Percentiles rank a stretch among this genome's conserved stretches.
Conservation (phyloP, 2,113 vertebrate genomes). For the Rutilus rutilus region DNA sequence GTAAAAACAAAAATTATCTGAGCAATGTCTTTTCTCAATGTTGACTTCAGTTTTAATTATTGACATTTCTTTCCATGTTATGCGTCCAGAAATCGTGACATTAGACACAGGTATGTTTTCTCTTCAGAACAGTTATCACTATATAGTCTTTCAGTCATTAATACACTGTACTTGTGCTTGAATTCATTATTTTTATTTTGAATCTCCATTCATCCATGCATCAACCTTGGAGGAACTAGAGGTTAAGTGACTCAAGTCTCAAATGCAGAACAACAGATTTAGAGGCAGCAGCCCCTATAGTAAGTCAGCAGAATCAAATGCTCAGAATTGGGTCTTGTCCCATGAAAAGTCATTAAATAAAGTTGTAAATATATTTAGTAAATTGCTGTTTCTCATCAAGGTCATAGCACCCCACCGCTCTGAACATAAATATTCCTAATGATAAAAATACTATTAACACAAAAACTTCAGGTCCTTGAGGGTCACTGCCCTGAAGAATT, state of each 20-base stretch:
- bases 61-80: slow-evolving; percentile 62
- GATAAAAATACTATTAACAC: background rate
- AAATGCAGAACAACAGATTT: background rate
- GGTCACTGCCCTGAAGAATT: no score
- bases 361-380: background rate
- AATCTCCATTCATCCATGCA: slow-evolving; percentile 20
- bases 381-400: background rate
- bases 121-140: slow-evolving; percentile 1
- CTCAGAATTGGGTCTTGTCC: slow-evolving; percentile 5
- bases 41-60: slow-evolving; percentile 48
- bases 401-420: background rate
- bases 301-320: background rate
- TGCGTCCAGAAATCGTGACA: slow-evolving; percentile 91
- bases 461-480: background rate
- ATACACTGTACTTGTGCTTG: slow-evolving; percentile 17
- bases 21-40: background rate
- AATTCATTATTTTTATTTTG: slow-evolving; percentile 14
- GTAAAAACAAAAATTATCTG: background rate
- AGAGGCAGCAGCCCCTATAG: slow-evolving; percentile 15
- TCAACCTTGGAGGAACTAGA: slow-evolving; percentile 18
- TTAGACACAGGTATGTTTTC: slow-evolving; percentile 92
- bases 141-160: background rate
- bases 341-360: background rate
- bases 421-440: slow-evolving; percentile 20
- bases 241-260: slow-evolving; percentile 24